A percentile compares a stretch with the other conserved stretches of the same genome.
Conservation (phyloP, 2,888 invertebrate species). For the Melinaea menophilus region DNA sequence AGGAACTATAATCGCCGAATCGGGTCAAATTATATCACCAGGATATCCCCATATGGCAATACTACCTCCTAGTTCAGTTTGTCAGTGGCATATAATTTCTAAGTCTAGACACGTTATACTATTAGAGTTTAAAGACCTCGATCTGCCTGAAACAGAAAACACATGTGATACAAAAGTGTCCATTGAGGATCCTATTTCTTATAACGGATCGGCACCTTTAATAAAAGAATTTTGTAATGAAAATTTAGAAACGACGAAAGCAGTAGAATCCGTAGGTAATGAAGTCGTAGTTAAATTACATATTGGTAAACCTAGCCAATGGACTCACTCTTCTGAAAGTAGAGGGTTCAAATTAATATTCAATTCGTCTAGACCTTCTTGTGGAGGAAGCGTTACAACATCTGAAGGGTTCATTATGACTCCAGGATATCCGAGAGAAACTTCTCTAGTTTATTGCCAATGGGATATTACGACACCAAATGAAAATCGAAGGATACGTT, state of each 20-base stretch:
- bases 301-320: constrained; percentile 51
- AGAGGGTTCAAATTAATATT: constrained; percentile 81
- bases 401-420: constrained; percentile 83
- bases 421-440: constrained; percentile 81
- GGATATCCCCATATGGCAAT: constrained; percentile 78
- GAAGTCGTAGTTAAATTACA: constrained; percentile 53
- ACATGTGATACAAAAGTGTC: constrained; percentile 57
- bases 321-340: constrained; percentile 46
- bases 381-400: constrained; percentile 81
- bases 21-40: constrained; percentile 83
- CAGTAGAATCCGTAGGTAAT: constrained; percentile 54
- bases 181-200: constrained; percentile 51
- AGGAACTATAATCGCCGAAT: constrained; percentile 80
- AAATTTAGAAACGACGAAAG: constrained; percentile 27
- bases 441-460: constrained; percentile 52
- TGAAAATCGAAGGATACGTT: constrained; percentile 61
- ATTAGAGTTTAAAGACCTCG: constrained; percentile 47
- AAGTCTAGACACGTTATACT: constrained; percentile 41
- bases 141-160: constrained; percentile 49
- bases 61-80: constrained; percentile 78
- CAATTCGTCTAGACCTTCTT: constrained; percentile 73
- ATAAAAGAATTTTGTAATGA: constrained; percentile 52
- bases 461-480: constrained; percentile 60
- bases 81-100: constrained; percentile 84
- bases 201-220: constrained; percentile 46